Base-by-base conservation (phyloP, 2,888 invertebrate species). In the Dorcus parallelipipedus region DNA sequence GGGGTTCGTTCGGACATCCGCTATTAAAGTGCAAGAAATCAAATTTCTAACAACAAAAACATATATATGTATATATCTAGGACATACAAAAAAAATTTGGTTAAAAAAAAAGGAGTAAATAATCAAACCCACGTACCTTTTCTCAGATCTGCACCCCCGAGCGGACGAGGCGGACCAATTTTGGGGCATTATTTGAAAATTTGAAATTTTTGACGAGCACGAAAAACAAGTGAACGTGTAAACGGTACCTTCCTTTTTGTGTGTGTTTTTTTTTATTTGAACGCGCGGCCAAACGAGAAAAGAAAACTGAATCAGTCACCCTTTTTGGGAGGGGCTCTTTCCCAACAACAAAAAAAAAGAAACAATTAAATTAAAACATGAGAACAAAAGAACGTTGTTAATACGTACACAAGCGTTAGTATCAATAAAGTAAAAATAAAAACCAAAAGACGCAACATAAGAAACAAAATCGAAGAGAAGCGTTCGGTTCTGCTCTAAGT, bases 371-470 rank as follows among this genome's bases (percentile, higher is more conserved):
- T 6, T 33, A 33, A 33, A 33, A 33, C 26, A 33, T 33, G 26
- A 33, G 26, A 33, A 33, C 26, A 33, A 33, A 33, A 33, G 26
- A 33, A 0, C 26, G 26, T 33, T 33, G 26, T 33, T 33, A 33
- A 33, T 33, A 33, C 26, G 26, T 33, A 33, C 26, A 33, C 26
- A 33, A 33, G 26, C 26, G 26, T 33, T 33, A 33, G 26, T 33
- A 33, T 6, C 26, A 33, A 33, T 6, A 54, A 59, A 51, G 54
- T 54, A 53, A 59, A 47, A 47, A 47, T 14, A 47, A 23, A 47
- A 47, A 47, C 47, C n/a, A 17, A 17, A 10, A n/a, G 47, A 10
- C 14, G n/a, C 47, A 47, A 17, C 17, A 4, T 9, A 23, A 38
- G 7, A n/a, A 26, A 48, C 20, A 48, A 49, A 49, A 10, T 49